These are phyloP conservation scores for Cranoglanis bouderius DNA, from an alignment of 2,113 vertebrate genomes.

Conservation along the genomic window DNA sequence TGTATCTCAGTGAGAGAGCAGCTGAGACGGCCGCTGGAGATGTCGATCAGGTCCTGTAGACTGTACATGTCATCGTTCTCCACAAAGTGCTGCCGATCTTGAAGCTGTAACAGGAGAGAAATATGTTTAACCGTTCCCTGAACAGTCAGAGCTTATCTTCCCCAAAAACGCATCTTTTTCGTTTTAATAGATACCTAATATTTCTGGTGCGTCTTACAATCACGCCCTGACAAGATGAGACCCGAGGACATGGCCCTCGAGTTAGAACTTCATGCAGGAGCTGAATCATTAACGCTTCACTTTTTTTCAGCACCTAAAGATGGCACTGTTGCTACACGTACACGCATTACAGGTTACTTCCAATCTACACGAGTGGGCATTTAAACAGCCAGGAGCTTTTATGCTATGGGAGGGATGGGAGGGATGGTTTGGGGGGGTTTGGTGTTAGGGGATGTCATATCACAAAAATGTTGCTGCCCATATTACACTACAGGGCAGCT, in stretches of 20 bases:
- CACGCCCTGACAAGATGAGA: neutral
- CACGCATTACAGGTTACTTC: neutral
- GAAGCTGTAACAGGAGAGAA: constrained; percentile 74
- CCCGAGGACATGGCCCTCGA: neutral
- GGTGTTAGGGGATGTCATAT: neutral
- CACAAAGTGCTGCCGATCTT: constrained; percentile 97
- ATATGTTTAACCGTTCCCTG: neutral
- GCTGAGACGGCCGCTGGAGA: constrained; percentile 85
- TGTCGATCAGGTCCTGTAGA: constrained; percentile 92
- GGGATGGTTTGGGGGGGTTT: no score
- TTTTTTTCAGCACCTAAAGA: constrained; percentile 7
- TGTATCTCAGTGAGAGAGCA: constrained; percentile 94
- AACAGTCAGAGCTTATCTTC: neutral
- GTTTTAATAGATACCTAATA: neutral
- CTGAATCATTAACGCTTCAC: neutral
- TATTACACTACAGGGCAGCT: no score
- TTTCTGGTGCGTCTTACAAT: neutral
- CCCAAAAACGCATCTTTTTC: neutral
- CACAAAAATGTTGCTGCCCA: neutral
- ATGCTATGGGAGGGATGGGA: neutral
- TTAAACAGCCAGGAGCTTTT: neutral
- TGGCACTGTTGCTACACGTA: constrained; percentile 8
- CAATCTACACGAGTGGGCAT: neutral
- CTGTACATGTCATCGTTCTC: constrained; percentile 99
- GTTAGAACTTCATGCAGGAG: neutral